Evolutionary conservation across 2,888 invertebrate genomes (phyloP).

Genomic region (Ceriagrion tenellum): DNA sequence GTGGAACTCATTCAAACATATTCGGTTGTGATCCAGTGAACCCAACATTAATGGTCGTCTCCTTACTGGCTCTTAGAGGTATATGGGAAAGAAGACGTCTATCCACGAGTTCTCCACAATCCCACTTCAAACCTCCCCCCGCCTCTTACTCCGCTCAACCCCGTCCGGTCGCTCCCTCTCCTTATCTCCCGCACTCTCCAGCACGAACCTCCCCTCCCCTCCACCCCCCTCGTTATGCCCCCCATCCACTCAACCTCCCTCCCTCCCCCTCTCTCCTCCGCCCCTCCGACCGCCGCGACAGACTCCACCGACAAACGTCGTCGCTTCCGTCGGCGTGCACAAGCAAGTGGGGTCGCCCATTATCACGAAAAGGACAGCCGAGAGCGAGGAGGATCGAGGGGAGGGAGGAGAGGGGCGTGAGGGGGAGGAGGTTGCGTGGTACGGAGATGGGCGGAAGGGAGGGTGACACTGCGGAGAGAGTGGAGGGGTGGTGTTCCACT

Average conservation of each 20-base stretch:
- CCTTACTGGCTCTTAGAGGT: neutral
- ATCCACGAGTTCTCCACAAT: neutral
- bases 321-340: constrained; percentile 48
- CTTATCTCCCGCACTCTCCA: neutral
- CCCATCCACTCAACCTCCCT: constrained; percentile 69
- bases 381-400: neutral
- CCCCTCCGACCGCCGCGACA: constrained; percentile 30
- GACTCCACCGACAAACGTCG: neutral
- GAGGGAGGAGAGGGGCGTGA: neutral
- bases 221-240: neutral
- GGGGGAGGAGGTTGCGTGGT: neutral
- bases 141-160: neutral
- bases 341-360: constrained; percentile 61
- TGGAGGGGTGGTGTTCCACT: neutral
- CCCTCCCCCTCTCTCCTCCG: neutral
- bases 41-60: neutral
- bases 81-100: neutral
- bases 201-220: neutral
- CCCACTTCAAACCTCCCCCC: neutral
- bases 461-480: neutral
- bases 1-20: too few species aligned
- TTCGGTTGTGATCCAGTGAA: neutral
- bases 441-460: neutral
- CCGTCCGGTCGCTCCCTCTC: neutral
- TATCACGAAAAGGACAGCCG: constrained; percentile 33